Evolutionary conservation across 2,113 vertebrate species (phyloP), one percentile per base, ranked within the genome.

Genomic region (Myotis lucifugus): DNA sequence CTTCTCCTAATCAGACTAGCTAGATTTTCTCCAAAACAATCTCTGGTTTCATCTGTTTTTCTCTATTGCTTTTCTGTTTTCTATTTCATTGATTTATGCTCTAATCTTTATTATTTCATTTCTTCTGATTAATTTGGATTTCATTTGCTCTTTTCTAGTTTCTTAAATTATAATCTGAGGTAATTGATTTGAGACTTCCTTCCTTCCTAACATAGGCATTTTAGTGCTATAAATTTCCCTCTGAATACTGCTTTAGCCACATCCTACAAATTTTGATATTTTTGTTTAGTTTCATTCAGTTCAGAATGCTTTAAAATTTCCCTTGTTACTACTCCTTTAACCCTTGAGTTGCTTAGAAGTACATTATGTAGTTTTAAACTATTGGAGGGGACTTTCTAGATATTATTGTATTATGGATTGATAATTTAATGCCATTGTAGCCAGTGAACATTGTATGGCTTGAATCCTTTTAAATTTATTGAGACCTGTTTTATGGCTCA

Each of bases 391-490:
- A 13, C 42, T 77, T 95, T 81, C 74, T 32, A 86, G 34, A 74
- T 87, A 66, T 56, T 91, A 6, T 79, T 85, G 15, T 79, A 52
- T 74, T 61, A 25, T 77, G 83, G 50, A 70, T 77, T 76, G 61
- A 8, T 77, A 84, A 88, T 34, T 77, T 61, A 83, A 48, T 95
- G 64, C 10, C 15, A 14, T 67, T 40, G 19, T 82, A 40, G 40
- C 25, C 69, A 50, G 69, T 88, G 59, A 95, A 76, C 27, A 6
- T 69, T 83, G 7, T 91, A n/a, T 83, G 25, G 59, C 19, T 61
- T 76, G 32, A 91, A 91, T 95, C n/a, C 29, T 76, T 88, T 88
- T 52, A 76, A 95, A 52, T 74, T 87, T 76, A 59, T 82, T n/a
- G 19, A 69, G 9, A 87, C 37, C 46, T 37, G 34, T 86, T 91